Conservation (phyloP, 2,113 vertebrate genomes). For the Proterorhinus semilunaris region DNA sequence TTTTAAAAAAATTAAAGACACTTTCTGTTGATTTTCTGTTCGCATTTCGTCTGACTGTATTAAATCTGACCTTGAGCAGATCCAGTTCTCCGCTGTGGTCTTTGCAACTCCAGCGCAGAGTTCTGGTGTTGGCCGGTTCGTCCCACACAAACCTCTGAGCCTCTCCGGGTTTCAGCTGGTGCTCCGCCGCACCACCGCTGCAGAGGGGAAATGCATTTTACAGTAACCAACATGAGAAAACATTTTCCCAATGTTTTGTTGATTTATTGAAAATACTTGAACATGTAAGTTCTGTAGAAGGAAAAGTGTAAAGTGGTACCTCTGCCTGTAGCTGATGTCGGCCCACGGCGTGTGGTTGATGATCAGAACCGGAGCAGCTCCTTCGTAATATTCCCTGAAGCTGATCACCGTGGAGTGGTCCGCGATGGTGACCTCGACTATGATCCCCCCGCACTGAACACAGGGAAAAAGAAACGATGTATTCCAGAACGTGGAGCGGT, state of each 20-base stretch:
- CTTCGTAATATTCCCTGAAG: slow-evolving; percentile 90
- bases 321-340: slow-evolving; percentile 76
- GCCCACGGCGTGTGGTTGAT: slow-evolving; percentile 88
- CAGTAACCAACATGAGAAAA: no score
- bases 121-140: slow-evolving; percentile 83
- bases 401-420: slow-evolving; percentile 86
- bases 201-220: not conserved
- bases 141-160: slow-evolving; percentile 88
- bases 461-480: not conserved
- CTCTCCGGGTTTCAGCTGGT: slow-evolving; percentile 79
- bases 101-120: slow-evolving; percentile 81
- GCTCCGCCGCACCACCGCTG: slow-evolving; percentile 75
- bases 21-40: no score
- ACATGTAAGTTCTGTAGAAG: no score
- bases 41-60: no score
- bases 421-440: slow-evolving; percentile 87
- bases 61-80: slow-evolving; percentile 84
- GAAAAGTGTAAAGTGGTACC: slow-evolving; percentile 35
- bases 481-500: not conserved
- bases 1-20: no score
- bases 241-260: no score
- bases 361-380: slow-evolving; percentile 89
- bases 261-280: no score
- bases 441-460: slow-evolving; percentile 83
- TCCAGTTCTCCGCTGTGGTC: slow-evolving; percentile 82